These are phyloP conservation scores for Andricus quercusramuli DNA, from an alignment of 2,888 invertebrate species.

Conservation along the genomic window DNA sequence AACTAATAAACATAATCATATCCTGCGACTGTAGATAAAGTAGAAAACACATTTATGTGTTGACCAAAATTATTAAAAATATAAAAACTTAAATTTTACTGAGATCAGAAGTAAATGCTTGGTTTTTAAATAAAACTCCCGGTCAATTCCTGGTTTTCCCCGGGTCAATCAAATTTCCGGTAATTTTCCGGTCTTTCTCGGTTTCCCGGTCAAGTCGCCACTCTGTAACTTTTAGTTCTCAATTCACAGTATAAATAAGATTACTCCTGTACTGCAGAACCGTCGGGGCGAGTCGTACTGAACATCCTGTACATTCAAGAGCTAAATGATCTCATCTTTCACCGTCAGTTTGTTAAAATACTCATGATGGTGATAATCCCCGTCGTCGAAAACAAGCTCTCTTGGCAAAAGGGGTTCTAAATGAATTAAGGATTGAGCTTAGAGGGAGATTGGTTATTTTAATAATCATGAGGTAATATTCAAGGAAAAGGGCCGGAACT, in stretches of 20 bases:
- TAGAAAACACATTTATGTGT: too few species aligned
- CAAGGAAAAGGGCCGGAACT: not conserved
- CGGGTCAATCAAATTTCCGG: too few species aligned
- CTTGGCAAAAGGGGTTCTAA: conserved; percentile 26
- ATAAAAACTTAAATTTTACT: too few species aligned
- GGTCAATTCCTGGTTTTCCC: too few species aligned
- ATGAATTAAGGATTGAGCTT: conserved; percentile 28
- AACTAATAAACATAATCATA: too few species aligned
- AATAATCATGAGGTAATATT: conserved; percentile 27
- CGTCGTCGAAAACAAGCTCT: conserved; percentile 16
- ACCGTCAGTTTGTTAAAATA: conserved; percentile 12
- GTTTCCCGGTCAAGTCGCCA: too few species aligned
- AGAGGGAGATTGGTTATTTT: conserved; percentile 26
- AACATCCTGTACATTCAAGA: not conserved
- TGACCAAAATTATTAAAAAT: too few species aligned
- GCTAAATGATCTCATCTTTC: conserved; percentile 28
- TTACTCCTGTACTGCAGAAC: not conserved
- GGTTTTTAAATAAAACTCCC: too few species aligned
- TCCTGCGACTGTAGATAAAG: too few species aligned
- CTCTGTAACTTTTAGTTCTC: too few species aligned
- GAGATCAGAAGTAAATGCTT: too few species aligned
- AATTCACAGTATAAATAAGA: not conserved
- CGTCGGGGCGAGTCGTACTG: not conserved
- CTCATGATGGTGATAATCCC: conserved; percentile 8
- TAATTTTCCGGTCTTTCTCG: too few species aligned